Conservation (phyloP, 2,888 invertebrate genomes). For the Axea sp. region DNA sequence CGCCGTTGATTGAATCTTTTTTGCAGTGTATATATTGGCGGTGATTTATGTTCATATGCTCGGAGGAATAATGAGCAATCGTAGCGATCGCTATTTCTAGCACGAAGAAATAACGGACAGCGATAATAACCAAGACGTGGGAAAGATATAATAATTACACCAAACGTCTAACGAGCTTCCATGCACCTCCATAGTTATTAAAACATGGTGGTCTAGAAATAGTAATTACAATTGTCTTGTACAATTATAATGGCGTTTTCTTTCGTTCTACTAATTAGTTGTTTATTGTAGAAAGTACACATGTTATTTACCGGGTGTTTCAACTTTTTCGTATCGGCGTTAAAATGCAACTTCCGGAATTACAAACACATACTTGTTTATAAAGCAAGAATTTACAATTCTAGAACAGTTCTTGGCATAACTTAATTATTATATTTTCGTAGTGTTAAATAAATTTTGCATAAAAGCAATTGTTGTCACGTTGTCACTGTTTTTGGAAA, state of each 20-base stretch:
- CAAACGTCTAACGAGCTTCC: conserved; percentile 37
- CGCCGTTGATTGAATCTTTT: conserved; percentile 33
- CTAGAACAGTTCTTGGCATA: too few species aligned
- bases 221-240: conserved; percentile 24
- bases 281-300: too few species aligned
- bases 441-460: too few species aligned
- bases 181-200: conserved; percentile 27
- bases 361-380: too few species aligned
- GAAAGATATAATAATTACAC: conserved; percentile 47
- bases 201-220: conserved; percentile 35
- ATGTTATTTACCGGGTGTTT: too few species aligned
- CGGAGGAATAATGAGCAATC: conserved; percentile 33
- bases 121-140: conserved; percentile 46
- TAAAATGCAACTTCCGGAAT: too few species aligned
- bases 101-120: conserved; percentile 43
- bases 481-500: too few species aligned
- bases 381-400: too few species aligned
- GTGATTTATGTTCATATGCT: conserved; percentile 28
- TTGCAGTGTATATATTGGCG: conserved; percentile 4
- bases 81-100: conserved; percentile 38
- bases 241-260: conserved; percentile 22
- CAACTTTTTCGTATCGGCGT: too few species aligned
- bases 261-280: too few species aligned
- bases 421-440: too few species aligned
- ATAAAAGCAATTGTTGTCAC: too few species aligned